These are phyloP conservation scores for Siniperca knerii DNA, from an alignment of 2,113 vertebrate species.

Conservation along the genomic window DNA sequence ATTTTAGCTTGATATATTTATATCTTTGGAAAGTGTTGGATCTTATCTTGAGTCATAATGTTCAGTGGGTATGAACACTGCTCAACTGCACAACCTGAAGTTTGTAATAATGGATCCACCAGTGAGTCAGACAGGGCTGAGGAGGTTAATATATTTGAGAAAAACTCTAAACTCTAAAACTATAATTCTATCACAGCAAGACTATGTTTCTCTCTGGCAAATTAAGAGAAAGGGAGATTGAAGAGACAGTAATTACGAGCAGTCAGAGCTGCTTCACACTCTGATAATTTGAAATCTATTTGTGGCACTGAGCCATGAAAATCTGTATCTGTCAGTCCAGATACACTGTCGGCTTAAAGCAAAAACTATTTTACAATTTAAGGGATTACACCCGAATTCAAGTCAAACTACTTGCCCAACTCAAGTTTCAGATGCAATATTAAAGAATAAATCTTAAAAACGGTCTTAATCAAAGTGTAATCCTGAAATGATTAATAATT, in stretches of 20 bases:
- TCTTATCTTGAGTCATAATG: neutral
- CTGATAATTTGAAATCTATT: constrained; percentile 64
- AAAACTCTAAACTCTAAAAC: neutral
- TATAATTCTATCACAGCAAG: constrained; percentile 9
- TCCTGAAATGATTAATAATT: neutral
- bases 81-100: neutral
- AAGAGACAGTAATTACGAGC: constrained; percentile 55
- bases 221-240: constrained; percentile 38
- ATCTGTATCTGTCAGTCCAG: neutral
- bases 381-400: neutral
- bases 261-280: constrained; percentile 47
- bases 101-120: neutral
- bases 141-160: constrained; percentile 11
- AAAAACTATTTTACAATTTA: neutral
- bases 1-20: neutral
- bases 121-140: neutral
- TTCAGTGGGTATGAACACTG: neutral
- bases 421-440: constrained; percentile 1
- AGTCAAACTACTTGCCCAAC: neutral
- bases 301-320: constrained; percentile 39
- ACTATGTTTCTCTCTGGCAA: constrained; percentile 1
- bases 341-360: neutral
- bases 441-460: neutral
- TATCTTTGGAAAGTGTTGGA: neutral
- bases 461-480: neutral